phyloP scores from a whole-genome alignment of 1,140 invertebrate species.

The Drosophila ironensis region DNA sequence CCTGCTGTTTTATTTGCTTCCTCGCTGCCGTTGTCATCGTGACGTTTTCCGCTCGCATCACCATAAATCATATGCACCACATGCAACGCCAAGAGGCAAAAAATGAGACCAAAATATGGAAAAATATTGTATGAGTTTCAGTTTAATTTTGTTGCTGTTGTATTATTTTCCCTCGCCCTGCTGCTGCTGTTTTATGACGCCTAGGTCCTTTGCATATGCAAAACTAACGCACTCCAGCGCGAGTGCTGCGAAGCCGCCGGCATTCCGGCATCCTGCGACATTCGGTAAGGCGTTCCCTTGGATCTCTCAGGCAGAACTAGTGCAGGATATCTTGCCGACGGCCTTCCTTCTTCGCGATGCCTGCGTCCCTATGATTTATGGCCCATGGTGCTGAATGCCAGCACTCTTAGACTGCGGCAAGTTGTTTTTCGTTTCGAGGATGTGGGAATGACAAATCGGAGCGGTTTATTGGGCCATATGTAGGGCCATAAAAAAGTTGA shows the following conservation, averaged over 20 bases:
- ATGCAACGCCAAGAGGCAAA: slow-evolving; percentile 45
- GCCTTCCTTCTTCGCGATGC: slow-evolving; percentile 28
- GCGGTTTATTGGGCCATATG: slow-evolving; percentile 25
- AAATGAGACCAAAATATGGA: slow-evolving; percentile 33
- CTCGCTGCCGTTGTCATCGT: slow-evolving; percentile 43
- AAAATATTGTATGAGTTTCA: slow-evolving; percentile 34
- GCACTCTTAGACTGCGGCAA: slow-evolving; percentile 50
- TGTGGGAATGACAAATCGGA: slow-evolving; percentile 13
- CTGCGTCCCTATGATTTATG: slow-evolving; percentile 66
- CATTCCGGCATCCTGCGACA: slow-evolving; percentile 31
- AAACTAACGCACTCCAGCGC: slow-evolving; percentile 54
- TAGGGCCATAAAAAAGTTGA: neutral
- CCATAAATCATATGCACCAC: slow-evolving; percentile 75
- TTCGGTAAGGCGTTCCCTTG: slow-evolving; percentile 14
- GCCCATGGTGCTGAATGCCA: slow-evolving; percentile 40
- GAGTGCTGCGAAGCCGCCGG: slow-evolving; percentile 24
- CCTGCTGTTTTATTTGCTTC: slow-evolving; percentile 48
- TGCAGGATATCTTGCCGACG: slow-evolving; percentile 57
- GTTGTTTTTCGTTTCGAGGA: slow-evolving; percentile 36
- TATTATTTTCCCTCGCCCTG: slow-evolving; percentile 33
- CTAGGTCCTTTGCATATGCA: slow-evolving; percentile 60
- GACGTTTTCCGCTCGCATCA: slow-evolving; percentile 56
- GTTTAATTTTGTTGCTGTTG: slow-evolving; percentile 46
- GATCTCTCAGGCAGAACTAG: slow-evolving; percentile 54
- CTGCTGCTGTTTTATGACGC: slow-evolving; percentile 61